These are phyloP conservation scores for Phytoseiulus persimilis DNA, from an alignment of 2,888 invertebrate genomes.

Conservation along the genomic window DNA sequence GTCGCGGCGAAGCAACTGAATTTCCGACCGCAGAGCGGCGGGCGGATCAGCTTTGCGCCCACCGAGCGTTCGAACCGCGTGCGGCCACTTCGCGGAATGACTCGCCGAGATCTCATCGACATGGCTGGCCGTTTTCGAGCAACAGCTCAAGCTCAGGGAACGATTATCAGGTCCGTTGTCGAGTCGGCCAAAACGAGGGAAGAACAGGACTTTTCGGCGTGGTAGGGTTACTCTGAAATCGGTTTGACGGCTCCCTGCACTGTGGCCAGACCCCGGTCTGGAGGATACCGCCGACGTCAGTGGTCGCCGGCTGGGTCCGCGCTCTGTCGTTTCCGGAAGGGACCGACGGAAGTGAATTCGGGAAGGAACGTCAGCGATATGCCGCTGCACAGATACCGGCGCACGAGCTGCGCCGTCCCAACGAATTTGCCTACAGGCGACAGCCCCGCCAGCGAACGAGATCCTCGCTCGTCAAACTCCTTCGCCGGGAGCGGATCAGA, in stretches of 20 bases:
- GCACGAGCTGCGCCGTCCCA: not conserved
- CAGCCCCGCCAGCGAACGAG: not conserved
- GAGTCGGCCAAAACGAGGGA: too few species aligned
- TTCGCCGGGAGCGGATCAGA: too few species aligned
- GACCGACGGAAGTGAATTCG: not conserved
- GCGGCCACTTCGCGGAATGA: too few species aligned
- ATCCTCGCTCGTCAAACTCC: too few species aligned
- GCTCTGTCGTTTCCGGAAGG: not conserved
- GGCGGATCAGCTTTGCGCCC: too few species aligned
- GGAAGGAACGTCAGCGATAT: not conserved
- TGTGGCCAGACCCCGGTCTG: not conserved
- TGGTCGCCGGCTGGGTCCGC: not conserved
- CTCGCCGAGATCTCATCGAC: too few species aligned
- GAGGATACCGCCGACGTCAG: not conserved
- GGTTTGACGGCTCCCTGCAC: not conserved
- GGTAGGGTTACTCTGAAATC: not conserved
- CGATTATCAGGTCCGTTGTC: too few species aligned
- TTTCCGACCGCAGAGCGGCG: too few species aligned
- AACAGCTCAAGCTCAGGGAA: too few species aligned
- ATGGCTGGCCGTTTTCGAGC: too few species aligned
- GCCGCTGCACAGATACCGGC: not conserved
- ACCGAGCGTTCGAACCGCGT: too few species aligned
- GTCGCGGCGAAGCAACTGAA: too few species aligned
- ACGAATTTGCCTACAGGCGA: not conserved
- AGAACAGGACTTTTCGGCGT: not conserved